Percentiles rank a stretch among this genome's conserved stretches.
Conservation (phyloP, 2,888 invertebrate species). For the Harpalus rufipes region DNA sequence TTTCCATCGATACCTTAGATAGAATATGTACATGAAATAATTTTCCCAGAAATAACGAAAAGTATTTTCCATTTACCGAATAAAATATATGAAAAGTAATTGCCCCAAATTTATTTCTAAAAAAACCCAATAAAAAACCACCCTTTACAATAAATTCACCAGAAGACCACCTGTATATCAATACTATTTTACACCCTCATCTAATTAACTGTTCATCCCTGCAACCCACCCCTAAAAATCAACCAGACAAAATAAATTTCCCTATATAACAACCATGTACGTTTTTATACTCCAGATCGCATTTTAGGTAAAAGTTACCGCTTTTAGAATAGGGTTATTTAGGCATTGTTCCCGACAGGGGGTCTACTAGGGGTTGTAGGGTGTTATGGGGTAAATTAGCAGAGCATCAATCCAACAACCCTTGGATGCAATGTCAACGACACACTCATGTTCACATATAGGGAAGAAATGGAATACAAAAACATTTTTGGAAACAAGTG, state of each 20-base stretch:
- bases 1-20: too few species aligned
- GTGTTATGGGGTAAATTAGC: slow-evolving; percentile 43
- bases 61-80: neutral
- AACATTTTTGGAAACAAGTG: neutral
- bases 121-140: neutral
- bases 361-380: neutral
- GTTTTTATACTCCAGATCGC: neutral
- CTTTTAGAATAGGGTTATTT: slow-evolving; percentile 1
- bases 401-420: slow-evolving; percentile 34
- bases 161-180: too few species aligned
- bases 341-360: neutral
- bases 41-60: too few species aligned
- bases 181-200: neutral
- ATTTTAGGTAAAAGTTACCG: slow-evolving; percentile 23
- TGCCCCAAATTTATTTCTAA: neutral
- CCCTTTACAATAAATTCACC: neutral
- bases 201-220: slow-evolving; percentile 10
- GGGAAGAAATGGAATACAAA: neutral
- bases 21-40: too few species aligned
- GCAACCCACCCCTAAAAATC: neutral
- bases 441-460: slow-evolving; percentile 29
- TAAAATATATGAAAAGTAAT: slow-evolving; percentile 7
- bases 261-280: neutral
- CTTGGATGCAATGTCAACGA: slow-evolving; percentile 27
- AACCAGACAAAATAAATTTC: slow-evolving; percentile 11